Percentiles rank a stretch among this genome's conserved stretches.
phyloP scores from a whole-genome alignment of 1,140 invertebrate species.

The Dendrolimus punctatus region DNA sequence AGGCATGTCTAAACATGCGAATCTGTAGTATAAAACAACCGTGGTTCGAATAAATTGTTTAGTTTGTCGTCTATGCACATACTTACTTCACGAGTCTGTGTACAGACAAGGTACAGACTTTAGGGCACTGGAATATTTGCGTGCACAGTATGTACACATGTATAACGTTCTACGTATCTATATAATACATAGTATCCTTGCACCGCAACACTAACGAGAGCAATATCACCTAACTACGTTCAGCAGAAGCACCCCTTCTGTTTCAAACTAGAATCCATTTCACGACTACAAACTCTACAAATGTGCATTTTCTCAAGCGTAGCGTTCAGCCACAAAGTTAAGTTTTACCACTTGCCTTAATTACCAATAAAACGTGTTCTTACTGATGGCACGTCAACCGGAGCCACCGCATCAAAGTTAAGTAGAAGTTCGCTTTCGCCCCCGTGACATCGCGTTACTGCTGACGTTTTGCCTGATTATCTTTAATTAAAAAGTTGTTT shows the following conservation, averaged over 20 bases:
- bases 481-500: conserved; percentile 66
- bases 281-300: conserved; percentile 50
- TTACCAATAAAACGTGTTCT: conserved; percentile 57
- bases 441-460: conserved; percentile 46
- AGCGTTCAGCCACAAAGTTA: conserved; percentile 44
- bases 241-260: conserved; percentile 48
- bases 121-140: too few species aligned
- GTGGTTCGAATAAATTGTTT: conserved; percentile 44
- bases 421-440: conserved; percentile 37
- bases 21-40: conserved; percentile 31
- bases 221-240: conserved; percentile 58
- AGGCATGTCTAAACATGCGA: conserved; percentile 42
- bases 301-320: conserved; percentile 49
- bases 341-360: conserved; percentile 56
- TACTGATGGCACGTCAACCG: conserved; percentile 34
- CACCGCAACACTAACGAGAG: conserved; percentile 48
- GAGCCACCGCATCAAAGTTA: conserved; percentile 46
- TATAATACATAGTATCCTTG: neutral
- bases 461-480: conserved; percentile 56
- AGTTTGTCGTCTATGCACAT: conserved; percentile 28
- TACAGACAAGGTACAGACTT: conserved; percentile 2
- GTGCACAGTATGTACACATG: too few species aligned
- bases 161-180: neutral
- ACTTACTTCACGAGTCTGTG: conserved; percentile 17
- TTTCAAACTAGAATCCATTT: conserved; percentile 64